These are phyloP conservation scores for Rhagologus leucostigma DNA, from an alignment of 2,113 vertebrate species.

Conservation along the genomic window DNA sequence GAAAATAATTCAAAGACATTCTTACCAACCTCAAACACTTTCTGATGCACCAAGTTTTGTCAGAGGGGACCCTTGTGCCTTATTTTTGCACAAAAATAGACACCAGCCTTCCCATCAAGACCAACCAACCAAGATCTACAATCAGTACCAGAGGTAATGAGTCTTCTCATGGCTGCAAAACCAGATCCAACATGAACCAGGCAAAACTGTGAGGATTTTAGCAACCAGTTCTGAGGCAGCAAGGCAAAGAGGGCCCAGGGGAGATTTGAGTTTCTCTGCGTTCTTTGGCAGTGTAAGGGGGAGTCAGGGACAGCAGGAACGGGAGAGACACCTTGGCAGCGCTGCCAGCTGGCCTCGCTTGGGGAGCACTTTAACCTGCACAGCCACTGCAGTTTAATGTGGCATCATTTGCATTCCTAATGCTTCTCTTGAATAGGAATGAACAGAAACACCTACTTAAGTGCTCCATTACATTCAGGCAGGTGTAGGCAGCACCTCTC, in stretches of 20 bases:
- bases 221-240: not conserved
- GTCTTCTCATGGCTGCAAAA: not conserved
- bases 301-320: not conserved
- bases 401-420: not conserved
- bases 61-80: not conserved
- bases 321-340: not conserved
- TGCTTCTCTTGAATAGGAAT: not conserved
- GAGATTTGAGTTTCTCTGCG: accelerated
- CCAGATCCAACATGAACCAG: not conserved
- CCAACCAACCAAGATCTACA: not conserved
- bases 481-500: not conserved
- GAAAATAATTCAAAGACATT: not conserved
- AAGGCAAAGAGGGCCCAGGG: not conserved
- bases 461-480: not conserved
- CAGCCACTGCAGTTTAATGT: not conserved
- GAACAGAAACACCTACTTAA: not conserved
- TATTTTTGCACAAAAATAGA: not conserved
- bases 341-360: not conserved
- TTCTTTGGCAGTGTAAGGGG: not conserved
- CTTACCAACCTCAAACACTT: not conserved
- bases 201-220: not conserved
- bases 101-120: not conserved
- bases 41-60: not conserved
- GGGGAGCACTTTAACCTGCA: not conserved
- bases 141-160: not conserved